Percentiles rank a stretch among this genome's conserved stretches.
Evolutionary conservation across 2,797 vertebrate species (phyloP).

Genomic region (Pseudomugil gertrudae): DNA sequence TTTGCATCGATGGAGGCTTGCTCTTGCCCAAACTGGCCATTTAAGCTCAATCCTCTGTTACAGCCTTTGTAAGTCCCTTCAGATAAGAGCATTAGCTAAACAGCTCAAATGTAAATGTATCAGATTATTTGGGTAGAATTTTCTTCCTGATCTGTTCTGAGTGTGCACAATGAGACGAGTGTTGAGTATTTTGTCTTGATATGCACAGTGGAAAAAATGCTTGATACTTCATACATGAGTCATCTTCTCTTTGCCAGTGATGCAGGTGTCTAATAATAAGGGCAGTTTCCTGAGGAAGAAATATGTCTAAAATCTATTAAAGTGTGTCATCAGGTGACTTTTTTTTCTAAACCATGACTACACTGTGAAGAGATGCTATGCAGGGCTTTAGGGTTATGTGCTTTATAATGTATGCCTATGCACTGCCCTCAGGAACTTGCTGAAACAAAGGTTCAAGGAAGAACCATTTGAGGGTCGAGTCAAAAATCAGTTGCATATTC

Average conservation of each 20-base stretch:
- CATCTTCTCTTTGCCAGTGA: slow-evolving; percentile 15
- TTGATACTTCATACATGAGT: slow-evolving; percentile 48
- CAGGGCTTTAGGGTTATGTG: not conserved
- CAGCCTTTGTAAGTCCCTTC: slow-evolving; percentile 36
- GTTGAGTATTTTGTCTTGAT: slow-evolving; percentile 22
- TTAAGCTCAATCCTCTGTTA: slow-evolving; percentile 42
- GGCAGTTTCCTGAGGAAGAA: not conserved
- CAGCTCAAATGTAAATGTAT: slow-evolving; percentile 56
- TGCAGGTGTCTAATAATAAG: not conserved
- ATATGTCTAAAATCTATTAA: not conserved
- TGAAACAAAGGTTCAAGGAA: slow-evolving; percentile 6
- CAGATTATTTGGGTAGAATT: slow-evolving; percentile 11
- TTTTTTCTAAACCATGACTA: not conserved
- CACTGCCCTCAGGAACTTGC: slow-evolving; percentile 16
- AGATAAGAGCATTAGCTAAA: slow-evolving; percentile 65
- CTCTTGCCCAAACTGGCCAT: slow-evolving; percentile 30
- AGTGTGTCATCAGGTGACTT: slow-evolving; percentile 1
- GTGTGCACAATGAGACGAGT: slow-evolving; percentile 1
- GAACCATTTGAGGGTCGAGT: not conserved
- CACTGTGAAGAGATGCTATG: not conserved
- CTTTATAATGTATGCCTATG: slow-evolving; percentile 10
- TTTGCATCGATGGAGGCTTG: slow-evolving; percentile 21
- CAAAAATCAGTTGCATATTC: slow-evolving; percentile 43
- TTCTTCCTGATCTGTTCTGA: slow-evolving; percentile 26
- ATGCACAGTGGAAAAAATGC: slow-evolving; percentile 18